Conservation (phyloP, 2,888 invertebrate species). For the Coenonympha arcania region DNA sequence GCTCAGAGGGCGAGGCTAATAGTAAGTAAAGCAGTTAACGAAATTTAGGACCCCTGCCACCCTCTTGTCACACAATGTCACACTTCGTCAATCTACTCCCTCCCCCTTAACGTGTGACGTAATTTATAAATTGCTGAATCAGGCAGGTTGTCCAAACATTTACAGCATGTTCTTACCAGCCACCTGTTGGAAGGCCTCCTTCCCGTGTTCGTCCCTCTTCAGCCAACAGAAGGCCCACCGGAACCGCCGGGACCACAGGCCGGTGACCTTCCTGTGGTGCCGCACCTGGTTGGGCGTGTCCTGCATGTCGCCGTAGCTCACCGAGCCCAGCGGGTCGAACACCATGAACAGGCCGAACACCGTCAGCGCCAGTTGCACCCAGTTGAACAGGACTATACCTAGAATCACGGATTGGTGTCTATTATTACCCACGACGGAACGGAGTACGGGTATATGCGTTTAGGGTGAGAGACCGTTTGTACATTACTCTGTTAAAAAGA, state of each 20-base stretch:
- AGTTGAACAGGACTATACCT: constrained; percentile 86
- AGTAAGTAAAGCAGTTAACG: too few relatives aligned
- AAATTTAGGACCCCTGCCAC: too few relatives aligned
- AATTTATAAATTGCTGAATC: too few relatives aligned
- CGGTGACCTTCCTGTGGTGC: constrained; percentile 80
- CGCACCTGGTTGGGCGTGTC: constrained; percentile 78
- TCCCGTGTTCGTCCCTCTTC: constrained; percentile 82
- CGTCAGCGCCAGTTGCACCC: constrained; percentile 83
- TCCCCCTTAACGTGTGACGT: too few relatives aligned
- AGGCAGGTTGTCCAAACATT: too few relatives aligned
- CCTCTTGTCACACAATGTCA: too few relatives aligned
- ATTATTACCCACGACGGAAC: too few relatives aligned
- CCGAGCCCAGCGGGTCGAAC: constrained; percentile 86
- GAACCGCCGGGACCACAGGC: constrained; percentile 82
- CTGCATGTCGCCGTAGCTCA: constrained; percentile 76
- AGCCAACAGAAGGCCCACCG: constrained; percentile 83
- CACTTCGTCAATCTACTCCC: too few relatives aligned
- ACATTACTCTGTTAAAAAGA: too few relatives aligned
- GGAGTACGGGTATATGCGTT: too few relatives aligned
- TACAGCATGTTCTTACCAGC: constrained; percentile 67
- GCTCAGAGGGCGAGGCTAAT: too few relatives aligned
- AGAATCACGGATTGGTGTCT: constrained; percentile 32
- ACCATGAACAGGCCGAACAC: constrained; percentile 84
- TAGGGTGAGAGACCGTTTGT: too few relatives aligned
- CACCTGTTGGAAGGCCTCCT: constrained; percentile 85